phyloP scores from a whole-genome alignment of 2,888 invertebrate species.

The Aelia acuminata region DNA sequence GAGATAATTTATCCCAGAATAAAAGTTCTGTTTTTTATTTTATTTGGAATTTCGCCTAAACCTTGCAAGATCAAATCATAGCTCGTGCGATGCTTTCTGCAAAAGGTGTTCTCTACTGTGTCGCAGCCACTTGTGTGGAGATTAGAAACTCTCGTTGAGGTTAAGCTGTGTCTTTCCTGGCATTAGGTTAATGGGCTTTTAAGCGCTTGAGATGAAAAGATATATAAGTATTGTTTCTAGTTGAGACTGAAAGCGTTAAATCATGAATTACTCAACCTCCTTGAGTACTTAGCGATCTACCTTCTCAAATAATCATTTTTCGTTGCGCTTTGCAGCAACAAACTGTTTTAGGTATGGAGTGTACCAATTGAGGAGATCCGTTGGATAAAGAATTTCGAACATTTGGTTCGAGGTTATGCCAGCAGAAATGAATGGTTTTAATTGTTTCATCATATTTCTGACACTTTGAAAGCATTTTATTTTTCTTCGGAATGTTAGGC shows the following conservation, averaged over 20 bases:
- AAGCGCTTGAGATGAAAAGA: background rate
- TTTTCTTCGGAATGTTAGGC: background rate
- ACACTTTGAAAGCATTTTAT: background rate
- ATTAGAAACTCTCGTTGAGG: constrained; percentile 4
- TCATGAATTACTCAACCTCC: background rate
- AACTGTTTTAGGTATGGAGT: background rate
- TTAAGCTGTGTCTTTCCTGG: background rate
- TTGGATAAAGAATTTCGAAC: background rate
- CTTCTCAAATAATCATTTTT: too few relatives aligned
- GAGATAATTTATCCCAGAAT: too few relatives aligned
- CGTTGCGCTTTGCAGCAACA: too few relatives aligned
- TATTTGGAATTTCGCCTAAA: too few relatives aligned
- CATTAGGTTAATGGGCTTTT: background rate
- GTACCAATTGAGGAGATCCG: background rate
- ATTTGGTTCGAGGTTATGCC: too few relatives aligned
- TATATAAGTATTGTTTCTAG: background rate
- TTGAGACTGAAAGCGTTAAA: background rate
- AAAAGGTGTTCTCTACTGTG: background rate
- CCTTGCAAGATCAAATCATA: too few relatives aligned
- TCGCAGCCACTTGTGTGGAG: background rate
- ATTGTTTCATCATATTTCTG: too few relatives aligned
- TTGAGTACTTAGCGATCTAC: background rate
- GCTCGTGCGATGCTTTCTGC: background rate
- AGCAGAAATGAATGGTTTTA: too few relatives aligned
- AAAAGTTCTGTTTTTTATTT: too few relatives aligned